Evolutionary conservation across 2,113 vertebrate species (phyloP).

Genomic region (Melanocharis versteri): DNA sequence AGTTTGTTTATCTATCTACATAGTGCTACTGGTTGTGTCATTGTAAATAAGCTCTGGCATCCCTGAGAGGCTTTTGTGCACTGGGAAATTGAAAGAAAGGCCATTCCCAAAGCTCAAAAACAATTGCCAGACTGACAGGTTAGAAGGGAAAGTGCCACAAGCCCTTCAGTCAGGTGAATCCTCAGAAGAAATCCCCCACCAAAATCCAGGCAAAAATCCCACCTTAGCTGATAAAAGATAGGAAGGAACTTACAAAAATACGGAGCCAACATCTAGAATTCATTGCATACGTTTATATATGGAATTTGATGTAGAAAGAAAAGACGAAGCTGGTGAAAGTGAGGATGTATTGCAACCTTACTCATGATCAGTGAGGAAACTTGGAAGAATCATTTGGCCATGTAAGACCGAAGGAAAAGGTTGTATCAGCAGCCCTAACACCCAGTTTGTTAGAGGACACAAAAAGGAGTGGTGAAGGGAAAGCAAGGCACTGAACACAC

Average conservation of each 20-base stretch:
- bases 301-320: background rate
- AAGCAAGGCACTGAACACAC: background rate
- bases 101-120: background rate
- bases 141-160: background rate
- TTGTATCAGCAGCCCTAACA: background rate
- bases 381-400: background rate
- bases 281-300: accelerated
- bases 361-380: background rate
- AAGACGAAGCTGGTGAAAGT: background rate
- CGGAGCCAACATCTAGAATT: background rate
- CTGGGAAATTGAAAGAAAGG: background rate
- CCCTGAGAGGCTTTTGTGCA: background rate
- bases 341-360: background rate
- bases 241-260: background rate
- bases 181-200: background rate
- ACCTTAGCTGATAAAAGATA: background rate
- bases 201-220: background rate
- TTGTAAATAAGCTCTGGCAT: background rate
- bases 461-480: background rate
- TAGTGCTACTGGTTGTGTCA: background rate
- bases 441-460: background rate
- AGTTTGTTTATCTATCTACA: background rate
- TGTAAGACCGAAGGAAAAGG: accelerated
- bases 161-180: background rate
- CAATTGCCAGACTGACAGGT: background rate